Percentiles rank a stretch among this genome's conserved stretches.
Conservation (phyloP, 1,140 invertebrate genomes). For the Trypoxylus dichotomus region DNA sequence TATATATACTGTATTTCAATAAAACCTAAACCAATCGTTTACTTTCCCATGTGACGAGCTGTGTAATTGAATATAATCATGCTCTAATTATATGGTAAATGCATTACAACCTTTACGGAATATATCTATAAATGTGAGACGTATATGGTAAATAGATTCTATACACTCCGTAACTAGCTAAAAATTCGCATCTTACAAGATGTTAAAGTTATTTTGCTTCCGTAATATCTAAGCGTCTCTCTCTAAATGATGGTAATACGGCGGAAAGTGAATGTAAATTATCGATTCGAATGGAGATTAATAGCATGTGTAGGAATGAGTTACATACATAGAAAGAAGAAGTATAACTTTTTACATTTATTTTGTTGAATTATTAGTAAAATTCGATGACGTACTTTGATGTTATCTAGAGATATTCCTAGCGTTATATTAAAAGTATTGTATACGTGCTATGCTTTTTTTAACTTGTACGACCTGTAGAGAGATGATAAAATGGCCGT, state of each 20-base stretch:
- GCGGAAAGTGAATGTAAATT: background rate
- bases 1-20: too few relatives aligned
- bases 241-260: background rate
- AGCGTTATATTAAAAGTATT: too few relatives aligned
- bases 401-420: too few relatives aligned
- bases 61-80: background rate
- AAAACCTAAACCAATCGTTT: background rate
- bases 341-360: too few relatives aligned
- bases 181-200: background rate
- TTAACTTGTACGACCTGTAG: too few relatives aligned
- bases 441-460: too few relatives aligned
- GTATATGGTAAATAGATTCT: background rate
- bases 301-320: background rate
- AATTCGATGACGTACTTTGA: too few relatives aligned
- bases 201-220: background rate
- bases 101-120: background rate
- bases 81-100: background rate
- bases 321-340: background rate
- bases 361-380: too few relatives aligned
- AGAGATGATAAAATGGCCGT: too few relatives aligned
- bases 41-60: background rate
- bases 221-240: background rate
- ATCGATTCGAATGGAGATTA: background rate
- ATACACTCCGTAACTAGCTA: background rate
- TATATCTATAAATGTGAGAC: background rate